A percentile compares a stretch with the other conserved stretches of the same genome.
Conservation (phyloP, 2,888 invertebrate species). For the Copidosoma aretas region DNA sequence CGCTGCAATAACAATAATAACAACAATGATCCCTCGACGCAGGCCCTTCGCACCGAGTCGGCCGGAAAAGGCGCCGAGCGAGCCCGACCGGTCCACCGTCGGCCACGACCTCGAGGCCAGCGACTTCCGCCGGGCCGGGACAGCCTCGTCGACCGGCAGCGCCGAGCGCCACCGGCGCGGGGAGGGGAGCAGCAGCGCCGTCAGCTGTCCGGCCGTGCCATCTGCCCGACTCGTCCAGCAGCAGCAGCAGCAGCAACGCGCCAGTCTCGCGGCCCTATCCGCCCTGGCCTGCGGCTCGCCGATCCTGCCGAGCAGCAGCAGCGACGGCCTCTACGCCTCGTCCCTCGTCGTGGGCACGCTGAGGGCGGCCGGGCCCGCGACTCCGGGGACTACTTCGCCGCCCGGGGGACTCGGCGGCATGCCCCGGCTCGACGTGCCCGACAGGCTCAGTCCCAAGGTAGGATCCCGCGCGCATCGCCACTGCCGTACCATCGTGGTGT, state of each 20-base stretch:
- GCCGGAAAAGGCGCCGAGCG: conserved; percentile 2
- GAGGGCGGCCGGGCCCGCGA: conserved; percentile 1
- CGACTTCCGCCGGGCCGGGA: not conserved
- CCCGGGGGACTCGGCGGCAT: conserved; percentile 22
- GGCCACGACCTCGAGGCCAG: not conserved
- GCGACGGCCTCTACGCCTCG: conserved; percentile 30
- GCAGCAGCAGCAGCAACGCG: conserved; percentile 20
- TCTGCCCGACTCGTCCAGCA: conserved; percentile 35
- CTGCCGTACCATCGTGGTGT: not conserved
- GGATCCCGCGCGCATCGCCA: too few species aligned
- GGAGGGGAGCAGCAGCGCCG: conserved; percentile 43
- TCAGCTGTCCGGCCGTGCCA: conserved; percentile 48
- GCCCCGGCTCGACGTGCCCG: conserved; percentile 49
- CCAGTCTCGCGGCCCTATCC: conserved; percentile 34
- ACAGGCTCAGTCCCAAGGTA: conserved; percentile 72
- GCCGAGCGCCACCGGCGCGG: conserved; percentile 19
- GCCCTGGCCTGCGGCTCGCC: conserved; percentile 19
- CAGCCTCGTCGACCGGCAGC: not conserved
- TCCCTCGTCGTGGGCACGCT: conserved; percentile 37
- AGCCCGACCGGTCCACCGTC: not conserved
- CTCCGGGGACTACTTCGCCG: conserved; percentile 27
- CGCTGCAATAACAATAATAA: too few species aligned
- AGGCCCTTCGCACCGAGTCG: not conserved
- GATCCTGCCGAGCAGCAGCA: too few species aligned
- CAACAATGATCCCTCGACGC: too few species aligned